Percentiles rank a stretch among this genome's conserved stretches.
Evolutionary conservation across 1,140 invertebrate species (phyloP).

Genomic region (Bombus huntii): DNA sequence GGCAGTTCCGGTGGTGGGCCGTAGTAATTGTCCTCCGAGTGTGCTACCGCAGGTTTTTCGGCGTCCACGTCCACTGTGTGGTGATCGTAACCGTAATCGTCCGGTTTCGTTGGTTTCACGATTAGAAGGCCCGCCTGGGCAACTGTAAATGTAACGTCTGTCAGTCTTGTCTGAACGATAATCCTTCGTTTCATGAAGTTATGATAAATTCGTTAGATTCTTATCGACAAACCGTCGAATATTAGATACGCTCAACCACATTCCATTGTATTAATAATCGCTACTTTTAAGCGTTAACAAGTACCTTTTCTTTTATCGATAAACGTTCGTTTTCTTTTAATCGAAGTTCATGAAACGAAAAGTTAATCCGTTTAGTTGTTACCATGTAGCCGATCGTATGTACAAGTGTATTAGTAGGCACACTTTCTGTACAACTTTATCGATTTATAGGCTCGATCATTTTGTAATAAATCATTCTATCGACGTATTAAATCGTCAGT

Average conservation of each 20-base stretch:
- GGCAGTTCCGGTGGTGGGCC: slow-evolving; percentile 59
- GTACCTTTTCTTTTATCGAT: too few species aligned
- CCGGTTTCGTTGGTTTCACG: slow-evolving; percentile 60
- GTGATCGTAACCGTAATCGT: slow-evolving; percentile 39
- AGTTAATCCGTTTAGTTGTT: not conserved
- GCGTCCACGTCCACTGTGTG: slow-evolving; percentile 21
- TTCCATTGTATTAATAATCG: not conserved
- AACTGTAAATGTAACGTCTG: slow-evolving; percentile 79
- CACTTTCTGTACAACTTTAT: not conserved
- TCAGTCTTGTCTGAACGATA: slow-evolving; percentile 64
- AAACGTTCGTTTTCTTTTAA: not conserved
- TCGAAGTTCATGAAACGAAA: not conserved
- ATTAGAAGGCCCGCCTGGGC: slow-evolving; percentile 68
- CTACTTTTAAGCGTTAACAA: not conserved
- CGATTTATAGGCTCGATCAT: too few species aligned
- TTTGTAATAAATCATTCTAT: not conserved
- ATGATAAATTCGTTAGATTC: too few species aligned
- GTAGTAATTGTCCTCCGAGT: slow-evolving; percentile 70
- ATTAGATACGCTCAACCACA: not conserved
- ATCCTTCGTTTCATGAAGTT: not conserved
- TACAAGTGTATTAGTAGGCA: not conserved
- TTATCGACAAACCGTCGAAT: not conserved
- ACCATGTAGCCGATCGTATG: not conserved
- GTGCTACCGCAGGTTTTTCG: slow-evolving; percentile 34
- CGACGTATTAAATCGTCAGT: not conserved